A percentile compares a stretch with the other conserved stretches of the same genome.
These are phyloP conservation scores for Pachliopta kotzebuea DNA, from an alignment of 2,888 invertebrate species.

Conservation along the genomic window DNA sequence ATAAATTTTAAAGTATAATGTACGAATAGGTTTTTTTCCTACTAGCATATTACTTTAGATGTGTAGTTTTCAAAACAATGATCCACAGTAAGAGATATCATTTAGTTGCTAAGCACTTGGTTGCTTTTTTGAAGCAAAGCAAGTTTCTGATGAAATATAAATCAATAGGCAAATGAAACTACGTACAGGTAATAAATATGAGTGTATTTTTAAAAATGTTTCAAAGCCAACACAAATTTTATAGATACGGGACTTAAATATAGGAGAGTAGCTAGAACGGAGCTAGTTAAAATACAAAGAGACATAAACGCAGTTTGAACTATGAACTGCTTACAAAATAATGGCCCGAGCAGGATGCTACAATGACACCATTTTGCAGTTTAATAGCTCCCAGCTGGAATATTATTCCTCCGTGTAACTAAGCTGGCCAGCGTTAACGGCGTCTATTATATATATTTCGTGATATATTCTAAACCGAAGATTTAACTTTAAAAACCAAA, in stretches of 20 bases:
- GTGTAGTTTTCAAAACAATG: background rate
- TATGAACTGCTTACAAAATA: constrained; percentile 25
- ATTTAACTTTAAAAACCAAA: background rate
- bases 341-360: constrained; percentile 18
- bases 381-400: constrained; percentile 27
- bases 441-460: constrained; percentile 14
- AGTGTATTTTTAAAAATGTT: background rate
- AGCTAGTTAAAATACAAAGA: constrained; percentile 18
- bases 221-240: constrained; percentile 1
- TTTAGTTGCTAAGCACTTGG: too few species aligned
- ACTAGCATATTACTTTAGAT: background rate
- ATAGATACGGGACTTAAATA: constrained; percentile 1
- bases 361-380: constrained; percentile 27
- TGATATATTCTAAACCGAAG: constrained; percentile 14
- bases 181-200: too few species aligned
- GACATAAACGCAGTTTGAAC: constrained; percentile 26
- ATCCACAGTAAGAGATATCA: too few species aligned
- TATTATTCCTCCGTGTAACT: constrained; percentile 22
- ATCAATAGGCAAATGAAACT: too few species aligned
- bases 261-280: background rate
- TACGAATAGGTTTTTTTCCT: background rate
- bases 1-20: background rate
- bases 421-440: constrained; percentile 22
- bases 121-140: too few species aligned
- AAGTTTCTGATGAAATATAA: too few species aligned